Evolutionary conservation across 2,888 invertebrate species (phyloP), one percentile per base, ranked within the genome.

Genomic region (Apodemia mormo): DNA sequence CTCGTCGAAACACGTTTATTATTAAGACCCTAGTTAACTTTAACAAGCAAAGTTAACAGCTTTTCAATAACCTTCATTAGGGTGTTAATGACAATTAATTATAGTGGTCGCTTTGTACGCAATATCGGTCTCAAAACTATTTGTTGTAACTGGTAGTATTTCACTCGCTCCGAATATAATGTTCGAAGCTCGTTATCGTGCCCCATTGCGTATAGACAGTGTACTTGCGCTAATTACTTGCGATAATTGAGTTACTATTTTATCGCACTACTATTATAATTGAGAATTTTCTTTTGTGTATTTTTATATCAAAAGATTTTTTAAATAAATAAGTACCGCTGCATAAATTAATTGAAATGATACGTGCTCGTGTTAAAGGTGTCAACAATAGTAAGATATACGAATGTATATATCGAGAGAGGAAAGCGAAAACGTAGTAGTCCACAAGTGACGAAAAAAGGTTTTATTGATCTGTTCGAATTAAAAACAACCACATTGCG

Each of bases 121-220:
- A 61, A 30, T 61, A 61, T 61, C 61, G 61, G 61, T 61, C 33
- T 14, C 33, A 14, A 14, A 61, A 33, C 61, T 61, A 61, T 61
- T 61, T 61, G 61, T 61, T 10, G 58, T 58, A 58, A 61, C 61
- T n/a, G 7, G 52, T 29, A 61, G 61, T 61, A 61, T 61, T 61
- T 61, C 33, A 12, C 61, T 30, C 12, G 58, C 12, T 33, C 33
- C 61, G 14, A n/a, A n/a, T n/a, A n/a, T n/a, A 52, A 52, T 61
- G 14, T 61, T 33, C 33, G 14, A 14, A 33, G 10, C 33, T 61
- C 14, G 33, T 33, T 61, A 61, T 61, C 61, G 12, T 33, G 14
- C 33, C 30, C 6, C 14, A 37, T 61, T 61, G 33, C 61, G 61
- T 33, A 61, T 61, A 37, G 37, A 33, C 61, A 14, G 12, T 4